Evolutionary conservation across 2,888 invertebrate genomes (phyloP), one percentile per base, ranked within the genome.

Genomic region (Agrochola lychnidis): DNA sequence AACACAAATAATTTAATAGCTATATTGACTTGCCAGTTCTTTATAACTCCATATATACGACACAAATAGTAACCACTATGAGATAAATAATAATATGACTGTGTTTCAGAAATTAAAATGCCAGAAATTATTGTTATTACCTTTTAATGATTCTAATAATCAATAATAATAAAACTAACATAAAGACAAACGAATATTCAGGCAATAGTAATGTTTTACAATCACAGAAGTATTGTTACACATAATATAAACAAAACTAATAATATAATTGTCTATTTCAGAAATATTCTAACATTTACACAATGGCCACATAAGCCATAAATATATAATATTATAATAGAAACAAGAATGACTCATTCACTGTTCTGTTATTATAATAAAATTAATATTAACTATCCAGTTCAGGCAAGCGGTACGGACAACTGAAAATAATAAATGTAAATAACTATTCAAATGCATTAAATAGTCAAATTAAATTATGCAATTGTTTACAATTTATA

Each of bases 151-250:
- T 87, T 83, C 83, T 79, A 87, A 86, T 84, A 79, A 83, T 87
- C 79, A 87, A 83, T 88, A 87, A 87, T 68, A 88, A 89, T 85
- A 88, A 90, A 90, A 89, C 87, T 91, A 91, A 89, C 86, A 81
- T 78, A 89, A 88, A 88, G 86, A 87, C 88, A 91, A 91, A 89
- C 87, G 81, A 91, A 89, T 88, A 90, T 78, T 89, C 89, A 90
- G 91, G 89, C 92, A 91, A 91, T 91, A 91, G 91, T 91, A 90
- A 90, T 89, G 88, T 90, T 91, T 91, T 88, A 91, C 89, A 92
- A 93, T 94, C 93, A 94, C 93, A 93, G 93, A 91, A 93, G 91
- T 92, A 90, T 90, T 91, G 90, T 89, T 89, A 89, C 77, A 89
- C 86, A 87, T 86, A 85, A 72, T 85, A 88, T 83, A 82, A 84